A percentile compares a stretch with the other conserved stretches of the same genome.
Evolutionary conservation across 2,113 vertebrate species (phyloP).

Genomic region (Colius striatus): DNA sequence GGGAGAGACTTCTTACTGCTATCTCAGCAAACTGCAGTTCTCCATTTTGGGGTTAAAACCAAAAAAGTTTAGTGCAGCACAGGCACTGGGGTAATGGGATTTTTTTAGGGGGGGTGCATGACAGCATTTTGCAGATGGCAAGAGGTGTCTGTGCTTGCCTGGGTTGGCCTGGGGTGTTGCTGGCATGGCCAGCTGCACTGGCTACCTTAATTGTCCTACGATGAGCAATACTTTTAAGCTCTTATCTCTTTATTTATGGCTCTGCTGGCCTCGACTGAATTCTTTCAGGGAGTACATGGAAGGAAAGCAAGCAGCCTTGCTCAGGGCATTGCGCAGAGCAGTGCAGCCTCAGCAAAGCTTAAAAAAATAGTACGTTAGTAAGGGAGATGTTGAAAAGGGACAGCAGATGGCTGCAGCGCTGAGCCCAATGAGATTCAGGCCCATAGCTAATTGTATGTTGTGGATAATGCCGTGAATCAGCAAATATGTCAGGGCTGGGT

Average conservation of each 20-base stretch:
- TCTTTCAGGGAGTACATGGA: neutral
- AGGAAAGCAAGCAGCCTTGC: neutral
- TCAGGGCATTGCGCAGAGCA: neutral
- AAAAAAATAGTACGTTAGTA: neutral
- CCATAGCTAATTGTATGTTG: neutral
- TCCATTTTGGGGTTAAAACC: neutral
- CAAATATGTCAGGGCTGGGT: neutral
- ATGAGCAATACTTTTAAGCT: neutral
- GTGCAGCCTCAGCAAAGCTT: neutral
- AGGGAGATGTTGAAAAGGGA: neutral
- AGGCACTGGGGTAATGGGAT: neutral
- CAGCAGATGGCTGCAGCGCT: neutral
- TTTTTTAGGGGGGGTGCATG: neutral
- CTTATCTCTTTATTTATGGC: conserved; percentile 1
- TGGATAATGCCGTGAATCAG: neutral
- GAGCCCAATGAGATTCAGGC: neutral
- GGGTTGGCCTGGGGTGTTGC: neutral
- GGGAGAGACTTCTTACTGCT: neutral
- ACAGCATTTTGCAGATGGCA: neutral
- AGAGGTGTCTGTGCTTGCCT: neutral
- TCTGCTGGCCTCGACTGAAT: neutral
- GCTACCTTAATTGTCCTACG: neutral
- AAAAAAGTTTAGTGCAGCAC: neutral
- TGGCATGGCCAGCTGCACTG: rapidly evolving
- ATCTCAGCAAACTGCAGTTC: neutral